phyloP scores from a whole-genome alignment of 2,888 invertebrate genomes.

The Lobophora halterata region DNA sequence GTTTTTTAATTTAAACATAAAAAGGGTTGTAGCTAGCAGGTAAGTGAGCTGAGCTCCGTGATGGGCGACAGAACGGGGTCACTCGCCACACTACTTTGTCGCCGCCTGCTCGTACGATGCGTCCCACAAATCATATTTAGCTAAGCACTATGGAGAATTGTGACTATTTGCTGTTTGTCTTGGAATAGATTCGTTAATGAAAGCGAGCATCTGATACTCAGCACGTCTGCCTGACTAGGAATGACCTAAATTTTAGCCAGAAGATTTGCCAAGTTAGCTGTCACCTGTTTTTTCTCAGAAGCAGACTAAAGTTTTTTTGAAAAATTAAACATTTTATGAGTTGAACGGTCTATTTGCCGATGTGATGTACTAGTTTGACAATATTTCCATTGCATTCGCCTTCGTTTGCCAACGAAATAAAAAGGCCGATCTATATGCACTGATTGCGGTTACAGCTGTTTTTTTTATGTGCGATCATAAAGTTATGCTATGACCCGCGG shows the following conservation, averaged over 20 bases:
- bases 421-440: constrained; percentile 22
- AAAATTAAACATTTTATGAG: constrained; percentile 22
- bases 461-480: constrained; percentile 32
- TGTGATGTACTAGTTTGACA: constrained; percentile 11
- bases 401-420: constrained; percentile 20
- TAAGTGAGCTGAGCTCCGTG: constrained; percentile 36
- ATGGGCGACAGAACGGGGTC: constrained; percentile 58
- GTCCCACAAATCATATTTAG: constrained; percentile 75
- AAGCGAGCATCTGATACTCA: constrained; percentile 54
- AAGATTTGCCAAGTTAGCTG: constrained; percentile 31
- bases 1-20: too few species aligned
- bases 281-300: constrained; percentile 34
- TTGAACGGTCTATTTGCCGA: constrained; percentile 11
- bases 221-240: constrained; percentile 37
- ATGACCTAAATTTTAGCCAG: constrained; percentile 46
- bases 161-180: constrained; percentile 64
- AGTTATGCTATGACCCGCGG: constrained; percentile 24
- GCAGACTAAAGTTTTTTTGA: constrained; percentile 21
- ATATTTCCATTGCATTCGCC: constrained; percentile 17
- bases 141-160: constrained; percentile 59
- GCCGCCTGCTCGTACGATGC: constrained; percentile 51
- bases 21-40: constrained; percentile 34
- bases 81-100: constrained; percentile 53
- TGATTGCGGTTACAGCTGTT: constrained; percentile 31
- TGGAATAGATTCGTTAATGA: constrained; percentile 62